Base-by-base conservation (phyloP, 2,113 vertebrate species). In the Gymnobelideus leadbeateri region DNA sequence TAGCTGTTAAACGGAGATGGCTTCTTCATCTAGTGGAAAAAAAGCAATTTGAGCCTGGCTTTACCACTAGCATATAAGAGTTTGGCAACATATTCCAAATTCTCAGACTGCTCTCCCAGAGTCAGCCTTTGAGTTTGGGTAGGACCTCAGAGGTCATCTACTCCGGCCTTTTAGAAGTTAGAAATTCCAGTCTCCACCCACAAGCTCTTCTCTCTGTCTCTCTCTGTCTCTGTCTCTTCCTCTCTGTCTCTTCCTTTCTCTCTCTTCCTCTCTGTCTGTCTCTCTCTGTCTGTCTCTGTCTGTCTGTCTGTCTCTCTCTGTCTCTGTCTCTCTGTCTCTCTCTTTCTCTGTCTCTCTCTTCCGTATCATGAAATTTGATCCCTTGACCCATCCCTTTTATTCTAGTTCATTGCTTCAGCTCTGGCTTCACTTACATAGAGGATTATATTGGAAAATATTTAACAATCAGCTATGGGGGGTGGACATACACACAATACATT, bases 11-110 rank as follows among this genome's bases (percentile, higher is more conserved):
- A 90, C 90, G 26, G 51, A 95, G 61, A 93, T 46, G 51, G 54
- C 51, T 53, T 96, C 96, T 97, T 92, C 97, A 94, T 97, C 91
- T 84, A 23, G 68, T 84, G 68, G n/a, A 84, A 84, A 84, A 84
- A 49, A 84, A 84, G n/a, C 68, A 43, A 84, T 84, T 84, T 84
- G 68, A 84, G 19, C n/a, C n/a, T 53, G 49, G 91, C 91, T 51
- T 47, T 54, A 55, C 91, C 57, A 89, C 0, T 0, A 28, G 51
- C 57, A 68, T 21, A 53, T 92, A 95, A 92, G 84, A 90, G 53
- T 77, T 84, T 90, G 51, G 90, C 90, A 89, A 10, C 91, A 50
- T 89, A 95, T 95, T 93, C 16, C 92, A 92, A 93, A 91, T 50
- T 89, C 92, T 96, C 54, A 19, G 19, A 51, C 96, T 92, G 89